These are phyloP conservation scores for Eciton burchellii DNA, from an alignment of 1,140 invertebrate genomes.

Conservation along the genomic window DNA sequence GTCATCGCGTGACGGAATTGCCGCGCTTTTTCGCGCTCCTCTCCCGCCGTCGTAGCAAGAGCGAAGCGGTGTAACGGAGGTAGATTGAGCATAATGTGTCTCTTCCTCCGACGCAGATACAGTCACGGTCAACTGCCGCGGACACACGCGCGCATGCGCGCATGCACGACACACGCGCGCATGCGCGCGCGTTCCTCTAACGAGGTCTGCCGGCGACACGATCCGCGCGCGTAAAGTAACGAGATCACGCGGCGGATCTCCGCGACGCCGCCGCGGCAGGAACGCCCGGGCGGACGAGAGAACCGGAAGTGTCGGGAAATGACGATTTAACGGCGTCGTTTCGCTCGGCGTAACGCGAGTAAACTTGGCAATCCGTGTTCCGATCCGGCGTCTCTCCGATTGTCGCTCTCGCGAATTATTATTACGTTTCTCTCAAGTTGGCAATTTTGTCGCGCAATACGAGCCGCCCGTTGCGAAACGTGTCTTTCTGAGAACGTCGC, in stretches of 20 bases:
- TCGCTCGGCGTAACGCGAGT: background rate
- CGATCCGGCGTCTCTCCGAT: no score
- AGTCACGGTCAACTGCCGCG: constrained; percentile 79
- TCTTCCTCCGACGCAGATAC: constrained; percentile 84
- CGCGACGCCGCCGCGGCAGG: background rate
- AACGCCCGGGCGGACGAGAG: background rate
- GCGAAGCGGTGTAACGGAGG: constrained; percentile 71
- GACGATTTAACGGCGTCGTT: background rate
- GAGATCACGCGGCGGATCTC: background rate
- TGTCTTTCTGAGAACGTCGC: no score
- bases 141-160: background rate
- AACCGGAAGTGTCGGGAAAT: background rate
- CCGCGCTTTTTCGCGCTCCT: constrained; percentile 36
- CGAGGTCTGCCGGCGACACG: background rate
- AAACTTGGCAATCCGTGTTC: background rate
- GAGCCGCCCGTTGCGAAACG: no score
- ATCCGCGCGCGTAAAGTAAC: background rate
- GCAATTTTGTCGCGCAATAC: no score
- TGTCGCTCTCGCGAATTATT: no score
- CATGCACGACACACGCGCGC: background rate
- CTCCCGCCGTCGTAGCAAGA: constrained; percentile 65
- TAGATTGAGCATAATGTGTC: constrained; percentile 83
- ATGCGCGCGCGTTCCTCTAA: constrained; percentile 7
- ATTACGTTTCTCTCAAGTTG: no score
- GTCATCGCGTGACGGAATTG: background rate